phyloP scores from a whole-genome alignment of 2,797 vertebrate species.

The Eurystomus glaucurus region DNA sequence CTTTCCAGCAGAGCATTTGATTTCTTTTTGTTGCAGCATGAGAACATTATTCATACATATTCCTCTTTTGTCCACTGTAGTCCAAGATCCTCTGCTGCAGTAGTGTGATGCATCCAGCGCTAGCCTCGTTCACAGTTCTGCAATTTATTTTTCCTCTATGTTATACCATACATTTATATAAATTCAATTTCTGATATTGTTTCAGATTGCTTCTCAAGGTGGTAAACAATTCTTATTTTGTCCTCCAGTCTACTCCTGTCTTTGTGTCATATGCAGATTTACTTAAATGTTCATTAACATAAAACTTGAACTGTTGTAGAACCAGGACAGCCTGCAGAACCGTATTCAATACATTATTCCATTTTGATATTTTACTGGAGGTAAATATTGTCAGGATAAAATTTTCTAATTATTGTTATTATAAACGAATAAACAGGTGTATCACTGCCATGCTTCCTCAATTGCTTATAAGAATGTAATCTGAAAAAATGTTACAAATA shows the following conservation, averaged over 20 bases:
- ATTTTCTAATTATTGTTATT: background rate
- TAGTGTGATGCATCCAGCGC: background rate
- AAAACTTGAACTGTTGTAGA: background rate
- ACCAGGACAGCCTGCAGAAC: background rate
- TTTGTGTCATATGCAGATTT: background rate
- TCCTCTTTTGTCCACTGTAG: background rate
- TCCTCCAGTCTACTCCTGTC: background rate
- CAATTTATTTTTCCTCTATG: background rate
- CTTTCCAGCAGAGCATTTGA: background rate
- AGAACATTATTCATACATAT: background rate
- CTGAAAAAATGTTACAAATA: background rate
- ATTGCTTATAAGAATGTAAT: background rate
- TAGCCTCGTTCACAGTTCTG: background rate
- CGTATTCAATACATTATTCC: background rate
- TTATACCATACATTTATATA: background rate
- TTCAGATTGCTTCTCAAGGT: background rate
- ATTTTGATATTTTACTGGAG: background rate
- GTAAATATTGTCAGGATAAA: background rate
- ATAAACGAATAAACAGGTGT: background rate
- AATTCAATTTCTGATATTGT: background rate
- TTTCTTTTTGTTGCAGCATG: background rate
- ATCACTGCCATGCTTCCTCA: background rate
- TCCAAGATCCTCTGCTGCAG: background rate
- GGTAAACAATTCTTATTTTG: background rate
- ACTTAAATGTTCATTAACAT: background rate